Percentiles rank a stretch among this genome's conserved stretches.
Conservation (phyloP, 2,888 invertebrate genomes). For the Trissoscelio sp. region DNA sequence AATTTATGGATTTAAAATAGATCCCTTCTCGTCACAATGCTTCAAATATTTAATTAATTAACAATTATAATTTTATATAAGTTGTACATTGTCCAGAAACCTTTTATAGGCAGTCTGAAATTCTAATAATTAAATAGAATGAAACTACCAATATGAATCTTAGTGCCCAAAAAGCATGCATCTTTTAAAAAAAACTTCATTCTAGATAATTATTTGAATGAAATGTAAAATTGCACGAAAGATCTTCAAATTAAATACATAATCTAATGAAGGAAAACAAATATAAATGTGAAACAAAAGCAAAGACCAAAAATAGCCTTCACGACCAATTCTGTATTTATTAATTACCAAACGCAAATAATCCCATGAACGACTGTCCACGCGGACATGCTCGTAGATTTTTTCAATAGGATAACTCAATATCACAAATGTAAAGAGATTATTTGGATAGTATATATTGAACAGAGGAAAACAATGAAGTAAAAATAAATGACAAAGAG, state of each 20-base stretch:
- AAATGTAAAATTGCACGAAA: background rate
- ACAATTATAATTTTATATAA: no score
- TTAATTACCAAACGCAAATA: slow-evolving; percentile 40
- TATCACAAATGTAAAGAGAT: slow-evolving; percentile 66
- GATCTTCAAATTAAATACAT: background rate
- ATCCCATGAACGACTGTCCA: slow-evolving; percentile 25
- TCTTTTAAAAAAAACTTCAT: no score
- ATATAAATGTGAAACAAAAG: slow-evolving; percentile 5
- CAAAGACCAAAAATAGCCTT: slow-evolving; percentile 44
- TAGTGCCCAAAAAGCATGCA: no score
- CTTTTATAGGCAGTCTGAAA: no score
- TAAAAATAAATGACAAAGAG: slow-evolving; percentile 47
- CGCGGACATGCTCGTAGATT: slow-evolving; percentile 25
- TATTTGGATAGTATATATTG: slow-evolving; percentile 64
- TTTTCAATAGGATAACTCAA: slow-evolving; percentile 55
- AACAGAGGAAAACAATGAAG: slow-evolving; percentile 39
- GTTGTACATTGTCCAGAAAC: no score
- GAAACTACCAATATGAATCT: no score
- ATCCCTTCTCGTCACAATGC: no score
- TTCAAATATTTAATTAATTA: no score
- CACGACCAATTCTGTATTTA: slow-evolving; percentile 32
- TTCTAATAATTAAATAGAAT: no score
- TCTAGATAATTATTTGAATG: no score
- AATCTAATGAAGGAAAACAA: background rate
- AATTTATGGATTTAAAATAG: no score